These are phyloP conservation scores for Leptogaster cylindrica DNA, from an alignment of 2,888 invertebrate genomes.

Conservation along the genomic window DNA sequence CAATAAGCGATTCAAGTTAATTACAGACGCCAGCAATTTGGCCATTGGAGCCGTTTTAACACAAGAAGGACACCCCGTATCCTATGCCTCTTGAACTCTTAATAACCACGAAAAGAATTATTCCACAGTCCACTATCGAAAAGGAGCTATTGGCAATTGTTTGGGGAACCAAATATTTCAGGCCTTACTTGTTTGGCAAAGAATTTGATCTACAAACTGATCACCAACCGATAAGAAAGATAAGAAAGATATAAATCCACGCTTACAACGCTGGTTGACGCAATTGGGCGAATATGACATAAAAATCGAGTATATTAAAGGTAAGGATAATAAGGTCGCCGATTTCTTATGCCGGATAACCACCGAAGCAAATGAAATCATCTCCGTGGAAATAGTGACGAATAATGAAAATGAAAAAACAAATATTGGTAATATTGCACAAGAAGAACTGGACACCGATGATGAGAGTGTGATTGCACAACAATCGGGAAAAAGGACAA, in stretches of 20 bases:
- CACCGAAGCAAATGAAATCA: conserved; percentile 11
- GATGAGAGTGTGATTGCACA: background rate
- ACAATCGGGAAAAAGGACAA: conserved; percentile 25
- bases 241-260: no score
- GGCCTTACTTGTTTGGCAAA: no score
- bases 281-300: background rate
- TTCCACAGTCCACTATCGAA: no score
- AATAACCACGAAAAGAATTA: no score
- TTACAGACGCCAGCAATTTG: conserved; percentile 1
- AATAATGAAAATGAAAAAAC: background rate
- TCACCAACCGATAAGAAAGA: no score
- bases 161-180: no score
- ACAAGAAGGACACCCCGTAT: no score
- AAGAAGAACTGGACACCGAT: background rate
- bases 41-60: conserved; percentile 31
- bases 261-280: background rate
- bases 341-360: conserved; percentile 36
- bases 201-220: no score
- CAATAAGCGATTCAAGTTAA: conserved; percentile 20
- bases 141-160: no score
- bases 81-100: no score
- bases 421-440: background rate
- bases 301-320: no score
- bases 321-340: conserved; percentile 30
- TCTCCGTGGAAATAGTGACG: background rate